Conservation (phyloP, 2,888 invertebrate species). For the Prosapia bicincta region DNA sequence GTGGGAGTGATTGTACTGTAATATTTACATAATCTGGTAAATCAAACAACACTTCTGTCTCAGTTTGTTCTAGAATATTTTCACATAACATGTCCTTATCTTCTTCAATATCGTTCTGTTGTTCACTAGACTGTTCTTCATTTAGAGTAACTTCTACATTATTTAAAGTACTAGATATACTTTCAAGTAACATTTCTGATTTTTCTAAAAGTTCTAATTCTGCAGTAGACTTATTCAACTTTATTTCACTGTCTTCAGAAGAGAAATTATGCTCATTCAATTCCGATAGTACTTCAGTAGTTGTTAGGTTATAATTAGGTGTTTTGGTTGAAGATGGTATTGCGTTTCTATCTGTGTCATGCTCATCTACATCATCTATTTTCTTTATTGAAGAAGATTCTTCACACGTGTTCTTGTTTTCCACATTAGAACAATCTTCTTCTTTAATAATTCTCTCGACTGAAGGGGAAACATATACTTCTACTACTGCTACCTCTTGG, state of each 20-base stretch:
- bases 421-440: not conserved
- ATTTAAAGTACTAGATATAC: not conserved
- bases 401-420: not conserved
- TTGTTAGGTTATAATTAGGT: not conserved
- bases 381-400: not conserved
- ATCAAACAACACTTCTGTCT: constrained; percentile 21
- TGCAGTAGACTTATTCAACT: not conserved
- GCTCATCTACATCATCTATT: not conserved
- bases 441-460: not conserved
- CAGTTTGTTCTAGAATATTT: constrained; percentile 17
- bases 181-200: not conserved
- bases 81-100: constrained; percentile 22
- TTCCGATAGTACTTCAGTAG: not conserved
- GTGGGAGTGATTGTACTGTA: constrained; percentile 33
- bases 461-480: constrained; percentile 3
- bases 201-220: not conserved
- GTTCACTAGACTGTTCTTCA: not conserved
- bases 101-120: not conserved
- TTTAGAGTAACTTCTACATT: not conserved
- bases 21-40: constrained; percentile 36
- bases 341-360: not conserved
- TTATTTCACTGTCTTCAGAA: not conserved
- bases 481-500: constrained; percentile 4
- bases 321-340: not conserved
- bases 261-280: not conserved